phyloP scores from a whole-genome alignment of 2,888 invertebrate species.

The Brachylomia viminalis region DNA sequence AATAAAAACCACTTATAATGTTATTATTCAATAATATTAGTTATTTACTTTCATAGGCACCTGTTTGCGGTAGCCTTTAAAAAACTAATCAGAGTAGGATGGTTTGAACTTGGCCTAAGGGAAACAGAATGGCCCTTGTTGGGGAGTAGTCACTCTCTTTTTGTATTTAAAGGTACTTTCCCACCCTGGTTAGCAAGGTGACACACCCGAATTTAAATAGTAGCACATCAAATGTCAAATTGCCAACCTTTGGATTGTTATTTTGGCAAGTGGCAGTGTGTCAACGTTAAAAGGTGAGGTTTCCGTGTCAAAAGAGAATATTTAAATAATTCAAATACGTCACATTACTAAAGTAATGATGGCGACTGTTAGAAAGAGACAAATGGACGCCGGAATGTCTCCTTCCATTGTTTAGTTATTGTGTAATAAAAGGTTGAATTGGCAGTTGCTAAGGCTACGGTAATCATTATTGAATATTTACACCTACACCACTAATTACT shows the following conservation, averaged over 20 bases:
- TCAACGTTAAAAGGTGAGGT: constrained; percentile 61
- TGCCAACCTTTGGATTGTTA: constrained; percentile 61
- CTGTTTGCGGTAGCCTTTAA: too few species aligned
- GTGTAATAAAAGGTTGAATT: background rate
- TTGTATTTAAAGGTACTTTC: constrained; percentile 26
- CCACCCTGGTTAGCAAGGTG: constrained; percentile 39
- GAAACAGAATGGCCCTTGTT: background rate
- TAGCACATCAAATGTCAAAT: constrained; percentile 56
- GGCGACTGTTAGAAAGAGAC: constrained; percentile 16
- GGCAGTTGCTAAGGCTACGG: constrained; percentile 9
- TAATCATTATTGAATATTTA: background rate
- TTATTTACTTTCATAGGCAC: too few species aligned
- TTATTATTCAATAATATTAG: too few species aligned
- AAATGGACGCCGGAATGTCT: constrained; percentile 23
- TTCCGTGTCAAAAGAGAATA: constrained; percentile 53
- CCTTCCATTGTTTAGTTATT: constrained; percentile 24
- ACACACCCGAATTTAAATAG: constrained; percentile 58
- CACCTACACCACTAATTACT: too few species aligned
- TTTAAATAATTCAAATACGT: constrained; percentile 43
- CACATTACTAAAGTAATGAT: constrained; percentile 16
- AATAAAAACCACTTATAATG: too few species aligned
- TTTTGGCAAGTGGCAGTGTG: constrained; percentile 60
- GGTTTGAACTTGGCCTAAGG: background rate
- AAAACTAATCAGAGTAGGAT: background rate
- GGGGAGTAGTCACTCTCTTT: background rate